Percentiles rank a stretch among this genome's conserved stretches.
Evolutionary conservation across 2,797 vertebrate species (phyloP).

Genomic region (Tinamus major): DNA sequence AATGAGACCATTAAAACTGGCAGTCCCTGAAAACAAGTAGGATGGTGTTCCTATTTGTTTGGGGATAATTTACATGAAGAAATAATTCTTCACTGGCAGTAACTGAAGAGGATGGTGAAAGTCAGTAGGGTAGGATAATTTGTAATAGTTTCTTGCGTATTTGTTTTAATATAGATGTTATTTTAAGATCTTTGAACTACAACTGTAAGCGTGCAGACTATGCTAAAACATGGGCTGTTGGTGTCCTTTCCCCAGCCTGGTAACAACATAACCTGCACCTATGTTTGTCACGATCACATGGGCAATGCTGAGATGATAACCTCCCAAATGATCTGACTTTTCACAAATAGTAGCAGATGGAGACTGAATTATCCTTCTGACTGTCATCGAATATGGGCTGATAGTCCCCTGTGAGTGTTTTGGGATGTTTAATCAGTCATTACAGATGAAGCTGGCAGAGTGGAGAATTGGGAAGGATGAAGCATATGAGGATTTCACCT

Average conservation of each 20-base stretch:
- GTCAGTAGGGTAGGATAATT: neutral
- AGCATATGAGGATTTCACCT: conserved; percentile 19
- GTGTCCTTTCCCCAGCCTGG: neutral
- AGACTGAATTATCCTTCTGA: neutral
- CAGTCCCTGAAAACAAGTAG: neutral
- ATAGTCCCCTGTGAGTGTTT: neutral
- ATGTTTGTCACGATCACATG: neutral
- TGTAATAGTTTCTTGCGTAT: neutral
- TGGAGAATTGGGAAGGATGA: neutral
- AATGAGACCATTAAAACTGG: neutral
- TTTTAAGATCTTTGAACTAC: neutral
- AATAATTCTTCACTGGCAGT: neutral
- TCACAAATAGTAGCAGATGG: neutral
- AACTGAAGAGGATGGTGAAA: neutral
- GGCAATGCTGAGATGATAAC: neutral
- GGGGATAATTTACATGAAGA: neutral
- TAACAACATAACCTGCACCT: neutral
- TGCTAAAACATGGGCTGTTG: neutral
- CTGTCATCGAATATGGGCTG: neutral
- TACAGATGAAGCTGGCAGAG: neutral
- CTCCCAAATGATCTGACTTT: neutral
- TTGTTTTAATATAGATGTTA: neutral
- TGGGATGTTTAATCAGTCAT: neutral
- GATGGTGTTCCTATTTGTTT: neutral
- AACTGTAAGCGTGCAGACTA: neutral